These are phyloP conservation scores for Phengaris alcon DNA, from an alignment of 2,888 invertebrate species.

Conservation along the genomic window DNA sequence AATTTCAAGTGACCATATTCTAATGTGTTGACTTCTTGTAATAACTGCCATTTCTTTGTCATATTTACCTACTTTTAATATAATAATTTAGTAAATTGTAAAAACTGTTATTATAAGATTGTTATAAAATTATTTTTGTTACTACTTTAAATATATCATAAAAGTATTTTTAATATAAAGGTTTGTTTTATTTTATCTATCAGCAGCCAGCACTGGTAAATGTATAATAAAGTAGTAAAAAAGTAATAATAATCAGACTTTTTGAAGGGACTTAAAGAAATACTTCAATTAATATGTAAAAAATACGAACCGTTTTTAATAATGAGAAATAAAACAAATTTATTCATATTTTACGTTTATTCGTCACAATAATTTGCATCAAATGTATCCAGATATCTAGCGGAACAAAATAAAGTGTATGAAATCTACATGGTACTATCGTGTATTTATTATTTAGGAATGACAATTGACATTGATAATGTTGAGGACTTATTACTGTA, in stretches of 20 bases:
- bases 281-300: too few species aligned
- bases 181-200: background rate
- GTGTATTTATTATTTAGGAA: background rate
- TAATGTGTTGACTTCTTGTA: slow-evolving; percentile 8
- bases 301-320: too few species aligned
- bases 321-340: background rate
- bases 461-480: background rate
- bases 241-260: too few species aligned
- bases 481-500: background rate
- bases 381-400: background rate
- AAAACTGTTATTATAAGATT: background rate
- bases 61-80: too few species aligned
- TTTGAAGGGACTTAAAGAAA: too few species aligned
- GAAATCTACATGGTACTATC: background rate
- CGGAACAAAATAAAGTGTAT: background rate
- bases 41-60: too few species aligned
- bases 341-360: background rate
- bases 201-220: background rate
- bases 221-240: too few species aligned
- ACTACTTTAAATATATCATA: background rate
- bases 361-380: background rate
- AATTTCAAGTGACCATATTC: too few species aligned
- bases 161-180: slow-evolving; percentile 8
- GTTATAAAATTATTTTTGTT: slow-evolving; percentile 14
- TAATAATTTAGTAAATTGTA: background rate